Base-by-base conservation (phyloP, 2,888 invertebrate genomes). In the Drosophila macrothrix region DNA sequence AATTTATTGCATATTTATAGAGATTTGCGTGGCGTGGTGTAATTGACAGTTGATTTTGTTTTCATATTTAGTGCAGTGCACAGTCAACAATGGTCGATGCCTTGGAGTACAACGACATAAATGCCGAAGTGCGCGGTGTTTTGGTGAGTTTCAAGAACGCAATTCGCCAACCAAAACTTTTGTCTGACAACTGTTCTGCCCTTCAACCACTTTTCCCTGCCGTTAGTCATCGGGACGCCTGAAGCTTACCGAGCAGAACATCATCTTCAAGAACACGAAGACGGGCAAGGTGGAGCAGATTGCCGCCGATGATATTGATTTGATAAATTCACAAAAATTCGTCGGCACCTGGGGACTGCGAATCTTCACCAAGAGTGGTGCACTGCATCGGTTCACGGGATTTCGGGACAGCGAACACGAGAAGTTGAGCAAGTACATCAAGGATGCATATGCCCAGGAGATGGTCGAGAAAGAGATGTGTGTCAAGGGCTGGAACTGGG, bases 401-500 rank as follows among this genome's bases (percentile, higher is more conserved):
- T 98, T 99, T 90, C 98, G 97, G 92, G 99, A 99, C 66, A 95
- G 95, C 56, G 99, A 99, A 82, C 97, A 97, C 94, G 99, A 99
- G 55, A 98, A 98, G 92, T 95, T 99, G 53, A 96, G 97, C 0
- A 97, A 97, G 85, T 99, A 98, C 93, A 97, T 99, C 83, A 95
- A 96, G 77, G 94, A 95, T 9, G 96, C 96, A 80, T 99, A 98
- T 93, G 95, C 96, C 35, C 96, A 97, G 83, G 96, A 97, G 68
- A 96, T 99, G 95, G 94, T 97, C 55, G 98, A 98, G 89, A 97
- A 97, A 89, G 99, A 99, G 90, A 94, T 98, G 62, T 97, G 98
- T 77, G 94, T 99, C 1, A 99, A 98, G 92, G 99, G 99, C 1
- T 99, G 99, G 99, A 99, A 99, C 93, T 99, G 99, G 98, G 99